Evolutionary conservation across 2,888 invertebrate species (phyloP).

Genomic region (Athetis lepigone): DNA sequence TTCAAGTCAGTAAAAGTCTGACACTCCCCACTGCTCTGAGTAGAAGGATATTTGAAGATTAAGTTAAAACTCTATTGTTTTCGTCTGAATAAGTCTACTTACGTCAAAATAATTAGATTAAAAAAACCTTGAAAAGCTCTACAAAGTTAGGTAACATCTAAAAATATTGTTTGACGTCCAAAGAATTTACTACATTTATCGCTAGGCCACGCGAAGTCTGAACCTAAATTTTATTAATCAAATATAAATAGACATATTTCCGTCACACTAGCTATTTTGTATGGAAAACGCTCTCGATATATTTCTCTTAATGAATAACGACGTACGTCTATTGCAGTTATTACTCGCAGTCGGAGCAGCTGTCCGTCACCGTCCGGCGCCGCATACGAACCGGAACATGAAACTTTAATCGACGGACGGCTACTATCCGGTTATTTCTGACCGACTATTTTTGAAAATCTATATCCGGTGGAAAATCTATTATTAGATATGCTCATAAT

Average conservation of each 20-base stretch:
- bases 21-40: too few species aligned
- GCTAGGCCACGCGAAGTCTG: too few species aligned
- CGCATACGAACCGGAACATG: slow-evolving; percentile 58
- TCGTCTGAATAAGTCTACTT: too few species aligned
- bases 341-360: slow-evolving; percentile 74
- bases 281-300: neutral
- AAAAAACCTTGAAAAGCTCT: too few species aligned
- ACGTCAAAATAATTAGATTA: too few species aligned
- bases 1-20: too few species aligned
- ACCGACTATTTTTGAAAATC: slow-evolving; percentile 54
- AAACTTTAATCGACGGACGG: slow-evolving; percentile 59
- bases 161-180: too few species aligned
- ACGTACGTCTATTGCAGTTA: slow-evolving; percentile 57
- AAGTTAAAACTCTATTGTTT: too few species aligned
- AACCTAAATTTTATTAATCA: too few species aligned
- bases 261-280: neutral
- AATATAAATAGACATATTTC: neutral
- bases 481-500: slow-evolving; percentile 27
- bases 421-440: slow-evolving; percentile 51
- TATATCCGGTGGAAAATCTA: slow-evolving; percentile 33
- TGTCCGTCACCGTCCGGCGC: slow-evolving; percentile 57
- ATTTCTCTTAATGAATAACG: slow-evolving; percentile 62
- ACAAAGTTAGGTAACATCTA: too few species aligned
- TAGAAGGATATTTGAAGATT: too few species aligned
- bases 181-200: too few species aligned